Evolutionary conservation across 2,113 vertebrate genomes (phyloP).

Genomic region (Myrmophylax atrothorax): DNA sequence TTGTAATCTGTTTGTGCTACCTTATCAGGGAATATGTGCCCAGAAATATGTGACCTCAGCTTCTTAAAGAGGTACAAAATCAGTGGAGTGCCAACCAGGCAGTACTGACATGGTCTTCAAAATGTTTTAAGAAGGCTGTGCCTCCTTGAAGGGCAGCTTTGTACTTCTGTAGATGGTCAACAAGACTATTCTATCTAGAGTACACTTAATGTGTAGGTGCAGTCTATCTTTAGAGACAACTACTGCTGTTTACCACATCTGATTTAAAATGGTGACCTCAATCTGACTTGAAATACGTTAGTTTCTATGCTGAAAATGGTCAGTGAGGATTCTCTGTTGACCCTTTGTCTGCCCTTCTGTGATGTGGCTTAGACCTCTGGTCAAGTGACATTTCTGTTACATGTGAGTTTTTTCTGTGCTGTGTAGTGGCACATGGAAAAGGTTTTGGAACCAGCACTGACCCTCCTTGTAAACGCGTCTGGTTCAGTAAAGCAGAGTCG

Average conservation of each 20-base stretch:
- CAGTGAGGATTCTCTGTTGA: background rate
- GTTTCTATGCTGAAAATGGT: background rate
- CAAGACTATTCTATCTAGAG: background rate
- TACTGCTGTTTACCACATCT: background rate
- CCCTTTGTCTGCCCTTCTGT: background rate
- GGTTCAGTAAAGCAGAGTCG: background rate
- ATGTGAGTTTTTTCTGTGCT: background rate
- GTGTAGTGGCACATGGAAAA: background rate
- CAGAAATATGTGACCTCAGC: background rate
- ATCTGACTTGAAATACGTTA: background rate
- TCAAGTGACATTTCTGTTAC: background rate
- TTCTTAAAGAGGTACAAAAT: background rate
- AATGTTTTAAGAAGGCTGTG: background rate
- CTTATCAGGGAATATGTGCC: background rate
- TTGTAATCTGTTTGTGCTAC: background rate
- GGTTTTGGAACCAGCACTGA: background rate
- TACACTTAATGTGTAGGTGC: background rate
- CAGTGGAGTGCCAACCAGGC: background rate
- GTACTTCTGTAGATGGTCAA: background rate
- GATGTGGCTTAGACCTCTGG: background rate
- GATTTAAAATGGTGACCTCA: background rate
- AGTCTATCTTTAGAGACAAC: background rate
- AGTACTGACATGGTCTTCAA: background rate
- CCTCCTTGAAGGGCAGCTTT: background rate
- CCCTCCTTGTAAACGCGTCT: background rate